These are phyloP conservation scores for Tetrao urogallus DNA, from an alignment of 2,113 vertebrate species.

Conservation along the genomic window DNA sequence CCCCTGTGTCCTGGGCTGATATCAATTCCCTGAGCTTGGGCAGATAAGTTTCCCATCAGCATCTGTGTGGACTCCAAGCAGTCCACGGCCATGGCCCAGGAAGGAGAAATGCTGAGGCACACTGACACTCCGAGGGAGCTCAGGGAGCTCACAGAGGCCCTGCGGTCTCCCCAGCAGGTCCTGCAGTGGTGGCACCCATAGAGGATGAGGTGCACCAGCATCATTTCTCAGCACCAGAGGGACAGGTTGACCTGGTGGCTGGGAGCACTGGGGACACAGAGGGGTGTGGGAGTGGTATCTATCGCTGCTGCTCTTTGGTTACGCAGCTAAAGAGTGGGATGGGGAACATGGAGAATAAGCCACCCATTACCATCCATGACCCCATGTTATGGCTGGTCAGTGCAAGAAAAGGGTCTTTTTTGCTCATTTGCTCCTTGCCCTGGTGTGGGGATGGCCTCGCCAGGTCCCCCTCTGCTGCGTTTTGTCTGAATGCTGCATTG, in stretches of 20 bases:
- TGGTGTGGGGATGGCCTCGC: rapidly evolving
- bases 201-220: not conserved
- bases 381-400: not conserved
- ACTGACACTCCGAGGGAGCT: not conserved
- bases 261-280: not conserved
- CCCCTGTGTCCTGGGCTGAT: rapidly evolving
- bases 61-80: not conserved
- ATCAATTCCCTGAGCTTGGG: not conserved
- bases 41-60: not conserved
- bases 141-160: not conserved
- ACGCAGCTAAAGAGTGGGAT: not conserved
- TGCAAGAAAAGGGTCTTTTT: not conserved
- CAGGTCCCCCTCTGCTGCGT: not conserved
- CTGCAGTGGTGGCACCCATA: not conserved
- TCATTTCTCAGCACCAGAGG: not conserved
- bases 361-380: not conserved
- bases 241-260: not conserved
- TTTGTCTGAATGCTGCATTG: not conserved
- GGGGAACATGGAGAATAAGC: not conserved
- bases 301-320: not conserved
- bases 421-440: not conserved
- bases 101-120: not conserved
- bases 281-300: not conserved
- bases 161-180: not conserved
- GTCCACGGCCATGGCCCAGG: not conserved